Evolutionary conservation across 1,140 invertebrate species (phyloP), one percentile per base, ranked within the genome.

Genomic region (Dryas iulia): DNA sequence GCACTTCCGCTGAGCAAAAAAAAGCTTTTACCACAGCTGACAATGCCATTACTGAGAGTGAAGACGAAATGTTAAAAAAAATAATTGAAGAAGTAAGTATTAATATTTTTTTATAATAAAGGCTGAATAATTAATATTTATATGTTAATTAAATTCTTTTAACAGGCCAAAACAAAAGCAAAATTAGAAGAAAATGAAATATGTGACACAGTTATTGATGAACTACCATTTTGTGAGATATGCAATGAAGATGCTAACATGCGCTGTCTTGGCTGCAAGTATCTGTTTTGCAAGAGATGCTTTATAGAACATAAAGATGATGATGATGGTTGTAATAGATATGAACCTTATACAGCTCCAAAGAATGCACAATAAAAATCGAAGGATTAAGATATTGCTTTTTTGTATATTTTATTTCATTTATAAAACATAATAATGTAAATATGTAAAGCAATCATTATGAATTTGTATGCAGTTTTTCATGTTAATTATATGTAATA

Each of bases 211-310:
- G 72, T 61, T 72, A 69, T 82, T 70, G 93, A 95, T 74, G 95
- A 96, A 79, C 86, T 96, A 4, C 95, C 95, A 39, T 96, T 95
- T 93, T 97, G 96, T 89, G 94, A 94, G 75, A 94, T 96, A 52
- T 97, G 96, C 78, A 95, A 96, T 84, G 94, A 95, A 80, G 95
- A 96, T 93, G 96, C 95, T 3, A 91, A 75, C 12, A 87, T 94
- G 61, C 91, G 94, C 31, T 97, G 96, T 82, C 82, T 93, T 35
- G 95, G 94, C 71, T 97, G 96, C 76, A 91, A 92, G 56, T 96
- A 96, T 84, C 86, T 96, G 0, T 97, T 95, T 77, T 97, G 96
- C 86, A 87, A 88, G 6, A 82, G 89, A 69, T 97, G 96, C 80
- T 96, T 94, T 76, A 90, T 79, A 11, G 89, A 91, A 25, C 89